Base-by-base conservation (phyloP, 2,113 vertebrate genomes). In the Agelaius phoeniceus region DNA sequence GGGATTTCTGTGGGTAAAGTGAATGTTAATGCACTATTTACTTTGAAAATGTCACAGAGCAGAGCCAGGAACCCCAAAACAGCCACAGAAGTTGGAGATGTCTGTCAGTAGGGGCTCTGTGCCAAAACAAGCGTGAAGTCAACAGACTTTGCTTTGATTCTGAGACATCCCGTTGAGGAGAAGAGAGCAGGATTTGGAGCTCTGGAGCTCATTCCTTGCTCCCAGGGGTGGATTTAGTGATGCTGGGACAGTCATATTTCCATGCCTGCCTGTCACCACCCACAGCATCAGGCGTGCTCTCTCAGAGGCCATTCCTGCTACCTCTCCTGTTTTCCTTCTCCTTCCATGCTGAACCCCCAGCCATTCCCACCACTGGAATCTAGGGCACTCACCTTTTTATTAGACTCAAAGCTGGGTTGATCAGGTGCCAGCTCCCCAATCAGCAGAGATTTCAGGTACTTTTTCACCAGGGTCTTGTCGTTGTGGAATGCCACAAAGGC, bases 361-460 rank as follows among this genome's bases (percentile, higher is more conserved):
- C 62, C 77, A 24, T 87, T 77, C 84, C 94, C 89, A 84, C 41
- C 1, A 2, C 48, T 28, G 43, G 73, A 65, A 87, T 68, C 17
- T 54, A 44, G 75, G 76, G 28, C 55, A 94, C 98, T 98, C 92
- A 98, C 98, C 57, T 98, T 97, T 95, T 98, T 98, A 63, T 96
- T 97, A 59, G 98, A 93, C 95, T 98, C 98, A 44, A 97, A 95
- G 96, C 97, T 98, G 89, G 98, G 98, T 27, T 98, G 97, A 62
- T 98, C 98, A 1, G 98, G 98, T 52, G 98, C 97, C 92, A 98
- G 88, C 78, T 98, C 98, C 49, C 98, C 98, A 8, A 98, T 98
- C 90, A 98, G 94, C 48, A 98, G 97, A 2, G 97, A 90, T 33
- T 94, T 97, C 97, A 98, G 86, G 63, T 98, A 98, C 91, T 98